phyloP scores from a whole-genome alignment of 2,888 invertebrate species.

The Lasioglossum figueresi region DNA sequence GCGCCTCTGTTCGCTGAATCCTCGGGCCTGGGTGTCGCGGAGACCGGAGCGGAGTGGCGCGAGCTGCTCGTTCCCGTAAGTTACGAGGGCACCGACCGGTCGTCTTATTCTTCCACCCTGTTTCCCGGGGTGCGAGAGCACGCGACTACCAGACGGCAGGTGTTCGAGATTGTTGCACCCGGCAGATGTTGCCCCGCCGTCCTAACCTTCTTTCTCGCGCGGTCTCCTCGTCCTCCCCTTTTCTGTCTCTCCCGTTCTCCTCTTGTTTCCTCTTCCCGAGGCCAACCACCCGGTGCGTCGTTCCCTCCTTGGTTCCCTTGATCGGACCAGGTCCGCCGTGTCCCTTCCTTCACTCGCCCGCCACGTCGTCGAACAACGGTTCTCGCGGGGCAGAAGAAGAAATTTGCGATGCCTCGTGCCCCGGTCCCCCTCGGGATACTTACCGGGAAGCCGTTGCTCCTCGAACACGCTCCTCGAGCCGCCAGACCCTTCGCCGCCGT shows the following conservation, averaged over 20 bases:
- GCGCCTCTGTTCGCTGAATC: neutral
- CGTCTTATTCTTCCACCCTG: slow-evolving; percentile 72
- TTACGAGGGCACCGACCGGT: slow-evolving; percentile 67
- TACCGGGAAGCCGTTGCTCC: neutral
- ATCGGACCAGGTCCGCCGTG: slow-evolving; percentile 20
- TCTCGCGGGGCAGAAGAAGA: slow-evolving; percentile 36
- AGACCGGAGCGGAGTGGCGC: slow-evolving; percentile 17
- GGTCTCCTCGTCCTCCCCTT: slow-evolving; percentile 30
- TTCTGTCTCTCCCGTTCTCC: slow-evolving; percentile 36
- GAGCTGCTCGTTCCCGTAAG: slow-evolving; percentile 54
- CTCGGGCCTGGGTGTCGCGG: slow-evolving; percentile 4
- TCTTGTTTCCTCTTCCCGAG: slow-evolving; percentile 33
- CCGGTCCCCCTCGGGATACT: neutral
- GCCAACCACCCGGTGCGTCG: slow-evolving; percentile 48
- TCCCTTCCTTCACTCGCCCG: slow-evolving; percentile 27
- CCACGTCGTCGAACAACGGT: slow-evolving; percentile 36
- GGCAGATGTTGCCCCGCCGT: slow-evolving; percentile 80
- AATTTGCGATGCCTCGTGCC: slow-evolving; percentile 45
- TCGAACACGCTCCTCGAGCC: neutral
- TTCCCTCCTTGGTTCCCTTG: slow-evolving; percentile 44
- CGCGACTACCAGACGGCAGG: slow-evolving; percentile 83
- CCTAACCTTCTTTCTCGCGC: slow-evolving; percentile 64
- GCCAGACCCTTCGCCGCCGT: neutral
- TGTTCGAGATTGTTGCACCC: slow-evolving; percentile 82
- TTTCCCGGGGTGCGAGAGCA: slow-evolving; percentile 76